These are phyloP conservation scores for Rhagophthalmus giganteus DNA, from an alignment of 2,888 invertebrate genomes.

Conservation along the genomic window DNA sequence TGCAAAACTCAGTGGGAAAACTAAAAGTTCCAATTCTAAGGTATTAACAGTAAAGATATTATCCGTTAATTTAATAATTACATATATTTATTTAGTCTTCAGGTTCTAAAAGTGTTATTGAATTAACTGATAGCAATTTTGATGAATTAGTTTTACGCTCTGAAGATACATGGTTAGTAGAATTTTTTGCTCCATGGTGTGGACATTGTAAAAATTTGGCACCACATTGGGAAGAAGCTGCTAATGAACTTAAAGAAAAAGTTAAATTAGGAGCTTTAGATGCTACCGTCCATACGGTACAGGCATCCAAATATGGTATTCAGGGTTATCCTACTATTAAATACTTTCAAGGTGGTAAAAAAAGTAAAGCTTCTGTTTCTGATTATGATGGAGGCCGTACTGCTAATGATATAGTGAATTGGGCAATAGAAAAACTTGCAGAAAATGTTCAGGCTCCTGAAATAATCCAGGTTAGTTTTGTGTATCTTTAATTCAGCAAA, in stretches of 20 bases:
- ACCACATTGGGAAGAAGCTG: slow-evolving; percentile 96
- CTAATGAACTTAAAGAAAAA: slow-evolving; percentile 92
- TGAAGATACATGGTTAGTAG: slow-evolving; percentile 96
- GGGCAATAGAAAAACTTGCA: slow-evolving; percentile 83
- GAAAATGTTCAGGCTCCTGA: slow-evolving; percentile 92
- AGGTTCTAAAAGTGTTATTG: slow-evolving; percentile 72
- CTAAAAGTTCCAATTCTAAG: slow-evolving; percentile 45
- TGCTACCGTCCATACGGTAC: slow-evolving; percentile 86
- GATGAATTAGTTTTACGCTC: slow-evolving; percentile 87
- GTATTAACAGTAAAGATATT: slow-evolving; percentile 4
- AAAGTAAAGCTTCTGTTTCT: slow-evolving; percentile 66
- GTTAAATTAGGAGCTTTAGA: slow-evolving; percentile 95
- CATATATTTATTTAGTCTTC: slow-evolving; percentile 49
- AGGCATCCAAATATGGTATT: slow-evolving; percentile 82
- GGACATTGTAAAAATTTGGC: slow-evolving; percentile 96
- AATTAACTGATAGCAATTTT: slow-evolving; percentile 95
- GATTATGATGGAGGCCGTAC: slow-evolving; percentile 95
- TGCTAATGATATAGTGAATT: slow-evolving; percentile 84
- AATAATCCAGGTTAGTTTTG: slow-evolving; percentile 73
- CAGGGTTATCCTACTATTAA: slow-evolving; percentile 98
- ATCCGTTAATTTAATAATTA: too few species aligned
- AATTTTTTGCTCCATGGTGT: slow-evolving; percentile 97
- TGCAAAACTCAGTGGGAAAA: slow-evolving; percentile 67
- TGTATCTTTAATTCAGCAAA: too few species aligned
- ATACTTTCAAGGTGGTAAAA: slow-evolving; percentile 78